Percentiles rank a stretch among this genome's conserved stretches.
phyloP scores from a whole-genome alignment of 2,888 invertebrate genomes.

The Amblyjoppa proteus region DNA sequence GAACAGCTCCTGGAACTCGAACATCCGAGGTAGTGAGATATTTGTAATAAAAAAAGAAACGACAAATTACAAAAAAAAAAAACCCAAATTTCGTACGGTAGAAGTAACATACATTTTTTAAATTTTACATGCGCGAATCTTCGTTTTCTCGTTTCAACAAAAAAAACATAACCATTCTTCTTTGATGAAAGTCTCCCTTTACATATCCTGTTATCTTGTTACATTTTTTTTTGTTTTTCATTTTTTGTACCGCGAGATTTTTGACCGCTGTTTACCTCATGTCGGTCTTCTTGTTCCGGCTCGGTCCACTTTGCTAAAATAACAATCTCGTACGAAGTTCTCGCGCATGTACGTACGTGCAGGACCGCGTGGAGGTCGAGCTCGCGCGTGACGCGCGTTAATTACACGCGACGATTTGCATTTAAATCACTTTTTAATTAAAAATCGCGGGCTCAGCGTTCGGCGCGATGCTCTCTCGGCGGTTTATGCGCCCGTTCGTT shows the following conservation, averaged over 20 bases:
- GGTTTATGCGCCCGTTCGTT: slow-evolving; percentile 29
- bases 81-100: background rate
- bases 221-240: background rate
- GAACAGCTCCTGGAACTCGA: background rate
- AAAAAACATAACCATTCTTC: background rate
- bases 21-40: background rate
- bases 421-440: slow-evolving; percentile 81
- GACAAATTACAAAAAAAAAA: background rate
- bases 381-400: slow-evolving; percentile 75
- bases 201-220: slow-evolving; percentile 6
- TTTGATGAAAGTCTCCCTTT: background rate
- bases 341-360: background rate
- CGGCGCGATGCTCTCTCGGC: slow-evolving; percentile 29
- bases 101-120: background rate
- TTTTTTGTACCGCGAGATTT: background rate
- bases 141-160: background rate
- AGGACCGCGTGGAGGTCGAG: slow-evolving; percentile 55
- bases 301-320: slow-evolving; percentile 60
- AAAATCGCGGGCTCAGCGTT: slow-evolving; percentile 70
- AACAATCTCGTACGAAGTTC: slow-evolving; percentile 69
- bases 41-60: background rate
- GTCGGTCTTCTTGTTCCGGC: background rate
- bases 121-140: background rate
- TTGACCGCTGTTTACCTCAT: background rate
- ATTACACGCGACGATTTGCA: slow-evolving; percentile 79